phyloP scores from a whole-genome alignment of 1,140 invertebrate species.

The Drosophila bocki region DNA sequence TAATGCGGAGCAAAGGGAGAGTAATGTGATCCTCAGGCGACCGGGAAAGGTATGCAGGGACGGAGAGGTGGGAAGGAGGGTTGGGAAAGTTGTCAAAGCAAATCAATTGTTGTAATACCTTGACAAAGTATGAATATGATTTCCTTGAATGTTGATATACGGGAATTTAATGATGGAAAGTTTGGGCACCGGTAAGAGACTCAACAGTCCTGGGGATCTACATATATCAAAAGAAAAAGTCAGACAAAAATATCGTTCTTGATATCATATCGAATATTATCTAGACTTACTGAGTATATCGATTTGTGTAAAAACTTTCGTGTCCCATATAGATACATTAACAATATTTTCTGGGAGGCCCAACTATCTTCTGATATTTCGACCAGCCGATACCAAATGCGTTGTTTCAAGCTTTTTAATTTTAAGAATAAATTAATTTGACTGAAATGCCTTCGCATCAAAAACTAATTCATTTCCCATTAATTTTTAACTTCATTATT shows the following conservation, averaged over 20 bases:
- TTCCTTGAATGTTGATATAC: neutral
- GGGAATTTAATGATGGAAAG: neutral
- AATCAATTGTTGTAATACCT: neutral
- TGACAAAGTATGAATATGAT: neutral
- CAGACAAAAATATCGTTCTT: neutral
- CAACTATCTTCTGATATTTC: neutral
- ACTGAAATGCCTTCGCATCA: neutral
- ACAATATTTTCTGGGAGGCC: neutral
- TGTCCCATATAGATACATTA: neutral
- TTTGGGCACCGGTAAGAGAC: neutral
- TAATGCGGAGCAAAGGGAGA: conserved; percentile 63
- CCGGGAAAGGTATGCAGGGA: conserved; percentile 49
- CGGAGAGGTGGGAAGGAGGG: too few relatives aligned
- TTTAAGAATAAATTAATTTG: neutral
- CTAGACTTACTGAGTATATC: neutral
- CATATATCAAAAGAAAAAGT: neutral
- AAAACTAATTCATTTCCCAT: conserved; percentile 1
- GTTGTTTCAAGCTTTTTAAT: neutral
- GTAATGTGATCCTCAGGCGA: conserved; percentile 52
- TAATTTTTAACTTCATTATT: neutral
- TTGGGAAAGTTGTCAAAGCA: neutral
- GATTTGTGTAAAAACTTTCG: too few relatives aligned
- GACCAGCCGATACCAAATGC: neutral
- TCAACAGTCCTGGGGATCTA: neutral
- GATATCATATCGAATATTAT: neutral